These are phyloP conservation scores for Lepidocyrtoides sp. DNA, from an alignment of 2,888 invertebrate genomes.

Conservation along the genomic window DNA sequence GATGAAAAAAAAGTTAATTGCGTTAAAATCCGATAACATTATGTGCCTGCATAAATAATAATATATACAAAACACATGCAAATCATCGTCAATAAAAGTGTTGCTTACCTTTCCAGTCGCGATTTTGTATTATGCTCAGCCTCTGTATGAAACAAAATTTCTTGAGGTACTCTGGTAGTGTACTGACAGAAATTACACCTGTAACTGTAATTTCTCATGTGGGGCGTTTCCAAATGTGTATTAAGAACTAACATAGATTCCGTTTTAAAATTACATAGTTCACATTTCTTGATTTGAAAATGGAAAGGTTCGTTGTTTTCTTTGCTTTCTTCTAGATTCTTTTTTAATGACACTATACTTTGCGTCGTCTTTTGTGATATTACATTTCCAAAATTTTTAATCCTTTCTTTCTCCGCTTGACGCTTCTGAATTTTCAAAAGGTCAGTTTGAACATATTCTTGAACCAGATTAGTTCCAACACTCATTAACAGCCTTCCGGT, in stretches of 20 bases:
- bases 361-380: slow-evolving; percentile 88
- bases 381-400: slow-evolving; percentile 89
- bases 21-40: too few species aligned
- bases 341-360: slow-evolving; percentile 93
- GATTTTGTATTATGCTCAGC: slow-evolving; percentile 95
- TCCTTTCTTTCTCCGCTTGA: slow-evolving; percentile 91
- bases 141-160: slow-evolving; percentile 97
- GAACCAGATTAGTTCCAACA: slow-evolving; percentile 96
- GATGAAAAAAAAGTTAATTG: neutral
- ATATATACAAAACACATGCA: neutral
- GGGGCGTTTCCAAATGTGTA: slow-evolving; percentile 96
- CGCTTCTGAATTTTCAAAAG: slow-evolving; percentile 94
- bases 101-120: slow-evolving; percentile 89
- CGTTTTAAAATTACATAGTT: slow-evolving; percentile 95
- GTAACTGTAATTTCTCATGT: slow-evolving; percentile 93
- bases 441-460: slow-evolving; percentile 98
- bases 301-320: slow-evolving; percentile 94
- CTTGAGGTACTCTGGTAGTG: slow-evolving; percentile 94
- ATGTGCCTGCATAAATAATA: too few species aligned
- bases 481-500: slow-evolving; percentile 96
- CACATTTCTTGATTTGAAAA: slow-evolving; percentile 93
- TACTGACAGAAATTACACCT: slow-evolving; percentile 94
- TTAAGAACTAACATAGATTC: slow-evolving; percentile 94
- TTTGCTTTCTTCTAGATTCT: slow-evolving; percentile 94
- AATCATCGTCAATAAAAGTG: neutral